Conservation (phyloP, 2,797 vertebrate species). For the Crax fasciolata region DNA sequence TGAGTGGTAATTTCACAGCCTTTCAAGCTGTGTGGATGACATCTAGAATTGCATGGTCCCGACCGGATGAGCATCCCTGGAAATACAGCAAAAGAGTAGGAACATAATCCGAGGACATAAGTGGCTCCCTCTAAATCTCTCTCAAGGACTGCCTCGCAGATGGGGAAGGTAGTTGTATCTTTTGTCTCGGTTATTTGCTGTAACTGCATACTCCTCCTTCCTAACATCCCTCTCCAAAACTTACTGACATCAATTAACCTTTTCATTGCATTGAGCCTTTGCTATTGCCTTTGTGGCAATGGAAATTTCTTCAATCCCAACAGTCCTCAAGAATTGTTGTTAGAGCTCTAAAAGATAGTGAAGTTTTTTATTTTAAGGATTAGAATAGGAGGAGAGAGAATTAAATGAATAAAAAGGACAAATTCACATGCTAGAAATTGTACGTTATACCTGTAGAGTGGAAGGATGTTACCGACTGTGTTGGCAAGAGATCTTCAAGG, state of each 20-base stretch:
- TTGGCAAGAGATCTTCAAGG: not conserved
- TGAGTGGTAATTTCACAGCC: not conserved
- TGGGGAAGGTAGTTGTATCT: not conserved
- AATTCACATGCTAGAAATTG: not conserved
- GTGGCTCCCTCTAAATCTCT: not conserved
- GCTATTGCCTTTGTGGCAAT: not conserved
- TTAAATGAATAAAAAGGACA: not conserved
- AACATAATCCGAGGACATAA: not conserved
- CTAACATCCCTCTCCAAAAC: constrained; percentile 7
- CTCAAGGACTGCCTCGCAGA: not conserved
- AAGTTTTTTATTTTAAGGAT: not conserved
- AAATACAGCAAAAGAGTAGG: not conserved
- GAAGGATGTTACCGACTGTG: not conserved
- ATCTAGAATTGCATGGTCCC: not conserved
- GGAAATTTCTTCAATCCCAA: not conserved
- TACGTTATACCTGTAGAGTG: not conserved
- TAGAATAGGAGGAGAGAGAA: not conserved
- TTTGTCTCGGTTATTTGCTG: not conserved
- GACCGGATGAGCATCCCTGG: accelerated
- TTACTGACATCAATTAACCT: constrained; percentile 20
- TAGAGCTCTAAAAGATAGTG: not conserved
- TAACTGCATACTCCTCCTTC: not conserved
- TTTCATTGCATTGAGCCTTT: not conserved
- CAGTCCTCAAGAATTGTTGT: not conserved
- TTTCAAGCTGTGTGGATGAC: not conserved